These are phyloP conservation scores for pig (Sus scrofa) DNA, from an alignment of 2,113 vertebrate genomes.

Conservation along the genomic window T2T-Sscrofa CM000824.6:101686001-101686500, in stretches of 20 bases:
- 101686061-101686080: not conserved
- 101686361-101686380: not conserved
- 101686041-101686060: not conserved
- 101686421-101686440: no score
- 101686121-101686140: not conserved
- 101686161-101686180: not conserved
- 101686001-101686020: not conserved
- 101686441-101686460: no score
- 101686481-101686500: not conserved
- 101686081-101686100: not conserved
- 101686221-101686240: not conserved
- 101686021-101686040: not conserved
- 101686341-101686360: not conserved
- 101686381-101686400: not conserved
- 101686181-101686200: not conserved
- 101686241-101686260: not conserved
- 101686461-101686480: no score
- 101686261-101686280: not conserved
- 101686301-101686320: not conserved
- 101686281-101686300: not conserved
- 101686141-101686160: not conserved
- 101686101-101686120: not conserved
- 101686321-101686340: not conserved
- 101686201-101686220: not conserved
- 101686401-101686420: no score